These are phyloP conservation scores for Ceyx cyanopectus DNA, from an alignment of 2,113 vertebrate species.

Conservation along the genomic window DNA sequence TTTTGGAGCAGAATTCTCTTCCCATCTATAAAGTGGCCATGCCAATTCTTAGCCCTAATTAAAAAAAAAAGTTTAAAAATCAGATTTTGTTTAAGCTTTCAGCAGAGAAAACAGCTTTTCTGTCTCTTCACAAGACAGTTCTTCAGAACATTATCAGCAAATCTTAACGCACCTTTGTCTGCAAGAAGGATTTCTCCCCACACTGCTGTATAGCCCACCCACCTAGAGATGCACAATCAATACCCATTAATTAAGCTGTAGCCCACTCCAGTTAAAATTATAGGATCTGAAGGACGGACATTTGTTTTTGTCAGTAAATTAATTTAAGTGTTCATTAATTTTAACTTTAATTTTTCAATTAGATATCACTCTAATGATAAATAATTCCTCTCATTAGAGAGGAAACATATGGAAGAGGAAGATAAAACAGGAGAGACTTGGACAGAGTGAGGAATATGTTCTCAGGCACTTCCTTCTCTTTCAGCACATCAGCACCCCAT, in stretches of 20 bases:
- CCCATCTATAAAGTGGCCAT: not conserved
- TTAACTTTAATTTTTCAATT: constrained; percentile 54
- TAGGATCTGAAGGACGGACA: constrained; percentile 42
- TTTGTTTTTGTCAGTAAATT: constrained; percentile 68
- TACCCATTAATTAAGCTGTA: constrained; percentile 56
- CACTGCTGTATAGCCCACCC: not conserved
- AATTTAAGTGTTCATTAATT: constrained; percentile 52
- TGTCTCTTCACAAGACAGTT: constrained; percentile 14
- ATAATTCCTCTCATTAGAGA: constrained; percentile 61
- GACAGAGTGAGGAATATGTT: not conserved
- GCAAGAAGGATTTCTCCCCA: not conserved
- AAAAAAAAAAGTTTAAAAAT: not conserved
- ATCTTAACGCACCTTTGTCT: constrained; percentile 11
- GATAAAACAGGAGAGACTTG: constrained; percentile 47
- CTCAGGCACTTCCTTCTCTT: not conserved
- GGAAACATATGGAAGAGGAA: constrained; percentile 59
- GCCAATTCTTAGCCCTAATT: constrained; percentile 30
- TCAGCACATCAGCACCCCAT: not conserved
- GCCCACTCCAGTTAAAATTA: constrained; percentile 54
- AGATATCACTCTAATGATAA: constrained; percentile 58
- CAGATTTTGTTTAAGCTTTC: constrained; percentile 17
- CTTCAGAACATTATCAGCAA: constrained; percentile 24
- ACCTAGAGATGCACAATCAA: constrained; percentile 33
- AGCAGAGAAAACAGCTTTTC: constrained; percentile 26
- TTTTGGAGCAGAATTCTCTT: constrained; percentile 15